These are phyloP conservation scores for Scaptomyza pallida DNA, from an alignment of 1,140 invertebrate genomes.

Conservation along the genomic window DNA sequence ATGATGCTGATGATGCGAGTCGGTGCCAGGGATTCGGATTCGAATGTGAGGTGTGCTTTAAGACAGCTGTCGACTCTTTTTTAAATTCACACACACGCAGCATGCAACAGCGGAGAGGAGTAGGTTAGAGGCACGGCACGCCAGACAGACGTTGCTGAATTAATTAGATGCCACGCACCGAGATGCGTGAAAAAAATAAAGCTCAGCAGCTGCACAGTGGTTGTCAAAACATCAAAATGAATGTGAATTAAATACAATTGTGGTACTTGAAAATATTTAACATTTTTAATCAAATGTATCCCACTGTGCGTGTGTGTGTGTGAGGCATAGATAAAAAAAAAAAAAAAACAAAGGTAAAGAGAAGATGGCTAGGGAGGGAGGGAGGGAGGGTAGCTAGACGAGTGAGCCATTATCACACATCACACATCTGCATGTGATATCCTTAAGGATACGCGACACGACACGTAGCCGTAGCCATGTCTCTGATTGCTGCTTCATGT, in stretches of 20 bases:
- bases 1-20: conserved; percentile 23
- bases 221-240: conserved; percentile 2
- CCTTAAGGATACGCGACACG: conserved; percentile 79
- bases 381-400: not conserved
- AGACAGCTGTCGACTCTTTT: conserved; percentile 69
- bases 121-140: conserved; percentile 8
- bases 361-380: not conserved
- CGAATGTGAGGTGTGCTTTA: conserved; percentile 9
- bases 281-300: not conserved
- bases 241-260: too few relatives aligned
- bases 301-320: conserved; percentile 43
- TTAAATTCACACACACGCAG: conserved; percentile 81
- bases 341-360: conserved; percentile 3
- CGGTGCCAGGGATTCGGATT: conserved; percentile 20
- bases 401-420: conserved; percentile 81
- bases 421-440: conserved; percentile 82
- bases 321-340: conserved; percentile 50
- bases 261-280: too few relatives aligned
- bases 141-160: conserved; percentile 72
- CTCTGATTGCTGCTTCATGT: conserved; percentile 75
- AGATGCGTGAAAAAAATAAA: conserved; percentile 42
- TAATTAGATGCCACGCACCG: conserved; percentile 75
- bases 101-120: conserved; percentile 17
- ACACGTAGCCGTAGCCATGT: conserved; percentile 66
- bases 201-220: conserved; percentile 32